Evolutionary conservation across 2,888 invertebrate genomes (phyloP).

Genomic region (Galeopsomyia nigrocyanea): DNA sequence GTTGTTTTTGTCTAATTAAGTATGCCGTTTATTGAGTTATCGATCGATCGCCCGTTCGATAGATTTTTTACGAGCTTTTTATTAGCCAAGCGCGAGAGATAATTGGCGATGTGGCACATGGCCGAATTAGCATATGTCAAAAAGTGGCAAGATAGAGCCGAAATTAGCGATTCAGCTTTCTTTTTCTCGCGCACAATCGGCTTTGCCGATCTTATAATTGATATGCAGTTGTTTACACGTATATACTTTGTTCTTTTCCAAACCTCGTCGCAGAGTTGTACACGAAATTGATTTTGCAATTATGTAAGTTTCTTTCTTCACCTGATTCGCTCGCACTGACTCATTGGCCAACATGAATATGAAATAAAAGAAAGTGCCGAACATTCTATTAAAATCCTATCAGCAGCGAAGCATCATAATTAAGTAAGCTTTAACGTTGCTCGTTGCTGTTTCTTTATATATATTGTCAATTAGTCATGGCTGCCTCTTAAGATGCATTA

Average conservation of each 20-base stretch:
- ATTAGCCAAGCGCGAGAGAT: too few relatives aligned
- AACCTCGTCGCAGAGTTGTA: background rate
- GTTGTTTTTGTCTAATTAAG: too few relatives aligned
- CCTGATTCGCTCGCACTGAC: conserved; percentile 6
- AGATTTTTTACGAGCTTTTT: too few relatives aligned
- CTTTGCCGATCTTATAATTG: conserved; percentile 17
- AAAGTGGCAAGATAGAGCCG: too few relatives aligned
- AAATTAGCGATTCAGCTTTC: conserved; percentile 8
- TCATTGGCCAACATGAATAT: conserved; percentile 18
- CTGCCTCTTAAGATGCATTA: too few relatives aligned
- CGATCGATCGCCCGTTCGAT: too few relatives aligned
- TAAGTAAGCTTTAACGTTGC: conserved; percentile 3
- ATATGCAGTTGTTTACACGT: conserved; percentile 15
- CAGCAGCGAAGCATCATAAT: conserved; percentile 10
- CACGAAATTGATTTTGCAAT: background rate
- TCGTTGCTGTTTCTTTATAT: background rate
- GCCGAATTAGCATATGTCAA: too few relatives aligned
- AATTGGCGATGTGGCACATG: too few relatives aligned
- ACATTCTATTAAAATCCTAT: conserved; percentile 34
- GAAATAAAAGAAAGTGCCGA: conserved; percentile 26
- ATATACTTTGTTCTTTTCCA: background rate
- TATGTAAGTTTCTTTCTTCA: conserved; percentile 21
- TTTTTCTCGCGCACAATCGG: conserved; percentile 21
- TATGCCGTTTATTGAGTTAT: too few relatives aligned
- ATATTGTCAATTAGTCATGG: too few relatives aligned